Evolutionary conservation across 2,113 vertebrate species (phyloP).

Genomic region (Cervus canadensis): DNA sequence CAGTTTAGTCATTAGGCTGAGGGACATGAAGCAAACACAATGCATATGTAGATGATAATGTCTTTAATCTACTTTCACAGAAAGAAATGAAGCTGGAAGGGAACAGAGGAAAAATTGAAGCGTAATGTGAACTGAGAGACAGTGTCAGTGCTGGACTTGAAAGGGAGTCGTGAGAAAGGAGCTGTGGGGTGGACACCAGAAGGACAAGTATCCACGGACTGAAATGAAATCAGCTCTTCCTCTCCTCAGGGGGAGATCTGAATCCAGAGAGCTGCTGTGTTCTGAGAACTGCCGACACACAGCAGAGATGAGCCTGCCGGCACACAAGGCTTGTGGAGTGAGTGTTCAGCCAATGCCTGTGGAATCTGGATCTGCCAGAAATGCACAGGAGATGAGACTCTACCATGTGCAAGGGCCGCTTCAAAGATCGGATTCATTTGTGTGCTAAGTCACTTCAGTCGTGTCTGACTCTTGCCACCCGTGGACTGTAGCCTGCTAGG

Average conservation of each 20-base stretch:
- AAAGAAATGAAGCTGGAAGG: neutral
- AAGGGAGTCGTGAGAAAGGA: neutral
- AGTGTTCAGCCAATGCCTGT: neutral
- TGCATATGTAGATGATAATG: neutral
- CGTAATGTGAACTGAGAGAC: neutral
- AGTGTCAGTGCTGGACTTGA: neutral
- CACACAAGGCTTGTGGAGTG: accelerated
- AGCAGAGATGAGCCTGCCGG: neutral
- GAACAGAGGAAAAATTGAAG: accelerated
- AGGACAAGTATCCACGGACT: accelerated
- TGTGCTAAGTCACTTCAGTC: neutral
- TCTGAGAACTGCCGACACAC: too few species aligned
- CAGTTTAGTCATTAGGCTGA: constrained; percentile 9
- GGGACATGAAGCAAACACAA: neutral
- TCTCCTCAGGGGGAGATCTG: accelerated
- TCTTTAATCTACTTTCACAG: neutral
- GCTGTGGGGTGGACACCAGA: accelerated
- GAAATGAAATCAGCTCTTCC: neutral
- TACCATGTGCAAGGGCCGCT: too few species aligned
- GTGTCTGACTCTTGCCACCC: neutral
- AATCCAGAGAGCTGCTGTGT: accelerated
- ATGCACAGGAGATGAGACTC: neutral
- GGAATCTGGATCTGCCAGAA: neutral
- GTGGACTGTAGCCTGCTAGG: neutral
- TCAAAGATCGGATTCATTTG: neutral